These are phyloP conservation scores for Spea hammondii DNA, from an alignment of 2,797 vertebrate species.

Conservation along the genomic window DNA sequence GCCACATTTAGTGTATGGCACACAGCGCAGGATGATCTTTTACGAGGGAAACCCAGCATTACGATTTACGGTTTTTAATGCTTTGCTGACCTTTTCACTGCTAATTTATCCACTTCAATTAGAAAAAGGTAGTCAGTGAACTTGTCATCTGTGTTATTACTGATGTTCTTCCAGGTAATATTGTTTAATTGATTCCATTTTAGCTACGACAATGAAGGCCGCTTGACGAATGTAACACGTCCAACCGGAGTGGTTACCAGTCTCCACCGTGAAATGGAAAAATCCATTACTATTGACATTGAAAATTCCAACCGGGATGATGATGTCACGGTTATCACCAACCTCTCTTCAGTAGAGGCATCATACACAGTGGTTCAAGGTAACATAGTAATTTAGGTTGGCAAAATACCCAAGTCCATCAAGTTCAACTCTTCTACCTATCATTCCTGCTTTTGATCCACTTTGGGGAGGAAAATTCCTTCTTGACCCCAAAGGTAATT, in stretches of 20 bases:
- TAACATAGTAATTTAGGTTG: constrained; percentile 55
- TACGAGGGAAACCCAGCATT: neutral
- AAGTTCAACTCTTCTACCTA: too few species aligned
- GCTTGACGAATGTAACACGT: constrained; percentile 95
- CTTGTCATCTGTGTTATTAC: constrained; percentile 14
- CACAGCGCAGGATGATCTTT: neutral
- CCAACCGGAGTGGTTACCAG: constrained; percentile 97
- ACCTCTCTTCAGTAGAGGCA: constrained; percentile 95
- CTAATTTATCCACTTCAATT: constrained; percentile 15
- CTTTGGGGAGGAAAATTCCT: too few species aligned
- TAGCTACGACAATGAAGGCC: constrained; percentile 97
- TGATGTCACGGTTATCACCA: constrained; percentile 97
- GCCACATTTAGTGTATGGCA: neutral
- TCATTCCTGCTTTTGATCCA: too few species aligned
- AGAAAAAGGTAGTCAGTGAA: constrained; percentile 13
- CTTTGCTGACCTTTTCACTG: constrained; percentile 6
- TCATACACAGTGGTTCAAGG: constrained; percentile 99
- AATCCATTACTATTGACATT: constrained; percentile 97
- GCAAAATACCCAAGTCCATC: too few species aligned
- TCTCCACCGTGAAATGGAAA: constrained; percentile 95
- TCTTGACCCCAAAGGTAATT: too few species aligned
- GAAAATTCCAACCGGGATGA: constrained; percentile 98
- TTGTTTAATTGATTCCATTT: constrained; percentile 49
- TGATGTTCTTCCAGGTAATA: constrained; percentile 26
- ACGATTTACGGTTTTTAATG: constrained; percentile 5